Evolutionary conservation across 2,888 invertebrate genomes (phyloP).

Genomic region (Phyllotreta cruciferae): DNA sequence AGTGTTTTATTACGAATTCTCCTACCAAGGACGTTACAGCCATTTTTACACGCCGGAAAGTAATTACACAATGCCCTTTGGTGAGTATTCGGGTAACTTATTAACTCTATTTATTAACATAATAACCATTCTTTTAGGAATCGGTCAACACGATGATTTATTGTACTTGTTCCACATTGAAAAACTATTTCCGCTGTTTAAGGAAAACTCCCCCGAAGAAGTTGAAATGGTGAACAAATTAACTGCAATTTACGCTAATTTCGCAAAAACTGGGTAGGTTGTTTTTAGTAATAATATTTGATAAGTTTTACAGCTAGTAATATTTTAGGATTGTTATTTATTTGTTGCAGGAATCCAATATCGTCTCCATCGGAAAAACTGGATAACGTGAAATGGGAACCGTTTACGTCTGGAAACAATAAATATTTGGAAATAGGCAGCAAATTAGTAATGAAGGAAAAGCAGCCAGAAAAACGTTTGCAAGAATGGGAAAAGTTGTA

Average conservation of each 20-base stretch:
- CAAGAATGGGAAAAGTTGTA: constrained; percentile 58
- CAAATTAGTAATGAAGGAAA: constrained; percentile 55
- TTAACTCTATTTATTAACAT: background rate
- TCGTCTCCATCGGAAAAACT: constrained; percentile 54
- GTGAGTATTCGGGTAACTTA: constrained; percentile 37
- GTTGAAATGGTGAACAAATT: constrained; percentile 57
- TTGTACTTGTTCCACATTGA: constrained; percentile 61
- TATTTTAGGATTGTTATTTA: constrained; percentile 19
- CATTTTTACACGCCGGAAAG: constrained; percentile 65
- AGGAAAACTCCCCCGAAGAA: constrained; percentile 56
- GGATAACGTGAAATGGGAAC: constrained; percentile 58
- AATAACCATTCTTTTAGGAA: constrained; percentile 50
- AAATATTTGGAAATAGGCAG: constrained; percentile 59
- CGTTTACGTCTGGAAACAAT: constrained; percentile 53
- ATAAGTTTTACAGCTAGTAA: background rate
- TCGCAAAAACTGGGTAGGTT: constrained; percentile 59
- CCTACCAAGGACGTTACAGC: constrained; percentile 69
- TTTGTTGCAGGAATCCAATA: constrained; percentile 49
- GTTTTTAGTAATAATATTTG: constrained; percentile 26
- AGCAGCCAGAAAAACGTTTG: constrained; percentile 58
- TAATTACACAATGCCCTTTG: constrained; percentile 53
- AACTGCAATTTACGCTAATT: constrained; percentile 61
- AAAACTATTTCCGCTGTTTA: constrained; percentile 55
- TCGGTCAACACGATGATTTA: constrained; percentile 63
- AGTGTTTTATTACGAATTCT: constrained; percentile 69